Evolutionary conservation across 37 sponge, comb jelly and placozoan species (phyloP).

Genomic region (Diacarnus erythraeanus): DNA sequence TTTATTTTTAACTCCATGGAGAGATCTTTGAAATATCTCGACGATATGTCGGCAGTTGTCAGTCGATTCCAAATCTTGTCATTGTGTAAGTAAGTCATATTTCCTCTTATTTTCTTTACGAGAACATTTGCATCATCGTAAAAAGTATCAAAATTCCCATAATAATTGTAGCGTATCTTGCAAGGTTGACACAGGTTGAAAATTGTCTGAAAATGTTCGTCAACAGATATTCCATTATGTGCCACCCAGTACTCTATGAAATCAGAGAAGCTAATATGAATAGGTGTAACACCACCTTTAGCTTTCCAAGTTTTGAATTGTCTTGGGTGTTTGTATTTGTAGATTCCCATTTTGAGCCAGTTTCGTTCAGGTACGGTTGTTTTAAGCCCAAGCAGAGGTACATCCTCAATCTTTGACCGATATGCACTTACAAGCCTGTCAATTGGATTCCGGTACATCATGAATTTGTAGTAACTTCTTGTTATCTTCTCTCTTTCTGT

Average conservation of each 20-base stretch:
- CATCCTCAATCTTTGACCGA: conserved; percentile 11
- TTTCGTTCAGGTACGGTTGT: conserved; percentile 20
- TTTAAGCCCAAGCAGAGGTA: conserved; percentile 6
- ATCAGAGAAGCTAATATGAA: conserved; percentile 22
- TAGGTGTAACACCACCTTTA: neutral
- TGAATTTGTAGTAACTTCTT: conserved; percentile 29
- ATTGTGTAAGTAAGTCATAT: neutral
- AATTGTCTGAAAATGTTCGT: conserved; percentile 31
- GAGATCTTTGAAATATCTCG: neutral
- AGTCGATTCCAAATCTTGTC: neutral
- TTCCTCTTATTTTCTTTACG: neutral
- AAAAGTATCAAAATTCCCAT: conserved; percentile 37
- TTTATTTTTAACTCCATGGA: neutral
- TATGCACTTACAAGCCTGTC: conserved; percentile 41
- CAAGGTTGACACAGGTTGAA: conserved; percentile 34
- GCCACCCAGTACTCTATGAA: conserved; percentile 29
- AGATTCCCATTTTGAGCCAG: conserved; percentile 20
- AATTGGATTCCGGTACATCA: conserved; percentile 36
- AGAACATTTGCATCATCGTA: conserved; percentile 22
- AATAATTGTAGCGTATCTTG: conserved; percentile 29
- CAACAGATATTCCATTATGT: neutral
- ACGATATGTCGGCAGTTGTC: neutral
- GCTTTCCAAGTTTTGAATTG: conserved; percentile 10
- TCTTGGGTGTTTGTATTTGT: conserved; percentile 14
- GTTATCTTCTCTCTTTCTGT: neutral